phyloP scores from a whole-genome alignment of 2,888 invertebrate species.

The Oligia fasciuncula region DNA sequence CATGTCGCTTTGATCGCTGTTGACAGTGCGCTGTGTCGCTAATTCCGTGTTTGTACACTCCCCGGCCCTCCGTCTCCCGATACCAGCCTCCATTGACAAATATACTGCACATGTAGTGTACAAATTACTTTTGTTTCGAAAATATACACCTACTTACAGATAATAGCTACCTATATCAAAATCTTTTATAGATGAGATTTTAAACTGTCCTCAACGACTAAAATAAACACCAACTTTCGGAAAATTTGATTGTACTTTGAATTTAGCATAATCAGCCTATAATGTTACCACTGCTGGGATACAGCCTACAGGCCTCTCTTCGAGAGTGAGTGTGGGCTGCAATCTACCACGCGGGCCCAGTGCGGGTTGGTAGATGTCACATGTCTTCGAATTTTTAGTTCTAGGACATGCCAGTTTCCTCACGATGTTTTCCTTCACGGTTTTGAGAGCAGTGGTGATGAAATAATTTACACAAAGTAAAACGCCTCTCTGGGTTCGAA shows the following conservation, averaged over 20 bases:
- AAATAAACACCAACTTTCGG: background rate
- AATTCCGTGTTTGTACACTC: conserved; percentile 67
- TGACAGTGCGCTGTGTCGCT: conserved; percentile 65
- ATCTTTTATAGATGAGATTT: background rate
- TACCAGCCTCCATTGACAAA: conserved; percentile 43
- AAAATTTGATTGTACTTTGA: too few species aligned
- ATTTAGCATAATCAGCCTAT: too few species aligned
- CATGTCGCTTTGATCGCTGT: conserved; percentile 73
- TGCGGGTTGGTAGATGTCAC: background rate
- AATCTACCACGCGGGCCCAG: background rate
- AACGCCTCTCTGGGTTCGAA: too few species aligned
- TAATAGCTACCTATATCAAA: background rate
- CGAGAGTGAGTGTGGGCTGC: background rate
- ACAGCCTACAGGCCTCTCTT: background rate
- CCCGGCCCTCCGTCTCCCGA: conserved; percentile 22
- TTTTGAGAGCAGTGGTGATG: too few species aligned
- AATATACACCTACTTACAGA: background rate
- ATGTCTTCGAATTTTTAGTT: background rate
- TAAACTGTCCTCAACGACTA: too few species aligned
- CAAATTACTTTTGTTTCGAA: conserved; percentile 19
- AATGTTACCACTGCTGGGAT: background rate
- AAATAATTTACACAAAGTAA: too few species aligned
- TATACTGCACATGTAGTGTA: conserved; percentile 42
- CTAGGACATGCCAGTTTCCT: background rate
- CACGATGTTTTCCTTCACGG: background rate